phyloP scores from a whole-genome alignment of 92 coral and sea anemone genomes.

The Zoanthus sociatus region DNA sequence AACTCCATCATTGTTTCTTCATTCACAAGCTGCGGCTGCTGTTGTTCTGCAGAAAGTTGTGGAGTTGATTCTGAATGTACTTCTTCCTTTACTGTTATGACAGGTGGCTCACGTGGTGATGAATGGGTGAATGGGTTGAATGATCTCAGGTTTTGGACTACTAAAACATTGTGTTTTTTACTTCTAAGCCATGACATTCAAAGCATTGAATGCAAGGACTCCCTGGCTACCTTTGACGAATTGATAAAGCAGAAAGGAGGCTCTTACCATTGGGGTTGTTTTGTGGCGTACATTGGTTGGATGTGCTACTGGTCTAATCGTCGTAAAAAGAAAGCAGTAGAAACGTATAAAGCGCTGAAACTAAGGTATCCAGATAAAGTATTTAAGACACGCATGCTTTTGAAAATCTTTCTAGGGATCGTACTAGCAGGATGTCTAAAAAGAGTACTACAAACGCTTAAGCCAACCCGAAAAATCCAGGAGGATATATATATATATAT shows the following conservation, averaged over 20 bases:
- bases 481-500: too few relatives aligned
- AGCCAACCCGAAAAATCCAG: too few relatives aligned
- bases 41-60: background rate
- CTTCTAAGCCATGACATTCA: background rate
- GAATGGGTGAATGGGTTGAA: too few relatives aligned
- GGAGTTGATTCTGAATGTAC: background rate
- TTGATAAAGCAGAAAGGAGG: background rate
- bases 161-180: background rate
- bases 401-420: background rate
- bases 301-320: background rate
- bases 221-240: background rate
- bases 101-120: background rate
- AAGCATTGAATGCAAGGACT: background rate
- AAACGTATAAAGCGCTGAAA: background rate
- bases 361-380: background rate
- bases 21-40: background rate
- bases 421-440: background rate
- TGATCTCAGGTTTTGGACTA: background rate
- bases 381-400: background rate
- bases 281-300: background rate
- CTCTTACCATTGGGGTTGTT: slow-evolving; percentile 2
- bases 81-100: background rate
- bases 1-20: background rate
- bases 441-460: too few relatives aligned
- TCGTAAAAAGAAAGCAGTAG: background rate